phyloP scores from a whole-genome alignment of 2,888 invertebrate genomes.

The Deilephila elpenor region DNA sequence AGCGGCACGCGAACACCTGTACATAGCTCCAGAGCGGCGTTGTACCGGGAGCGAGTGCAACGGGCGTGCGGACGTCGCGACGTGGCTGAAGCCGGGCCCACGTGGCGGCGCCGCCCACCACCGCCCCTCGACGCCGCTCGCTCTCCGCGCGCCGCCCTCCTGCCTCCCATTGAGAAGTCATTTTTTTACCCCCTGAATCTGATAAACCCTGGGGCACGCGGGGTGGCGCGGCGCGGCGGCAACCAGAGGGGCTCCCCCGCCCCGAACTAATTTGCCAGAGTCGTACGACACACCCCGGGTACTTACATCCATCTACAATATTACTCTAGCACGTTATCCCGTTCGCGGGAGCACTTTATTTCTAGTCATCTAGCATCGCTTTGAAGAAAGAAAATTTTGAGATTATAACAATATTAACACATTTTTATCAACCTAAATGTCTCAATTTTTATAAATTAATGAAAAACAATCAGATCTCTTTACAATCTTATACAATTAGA shows the following conservation, averaged over 20 bases:
- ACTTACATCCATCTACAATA: constrained; percentile 85
- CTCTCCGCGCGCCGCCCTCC: constrained; percentile 67
- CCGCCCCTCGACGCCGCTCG: constrained; percentile 70
- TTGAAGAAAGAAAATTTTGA: constrained; percentile 68
- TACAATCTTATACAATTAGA: background rate
- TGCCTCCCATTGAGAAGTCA: constrained; percentile 83
- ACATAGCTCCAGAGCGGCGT: constrained; percentile 52
- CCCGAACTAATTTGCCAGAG: constrained; percentile 84
- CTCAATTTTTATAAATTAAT: background rate
- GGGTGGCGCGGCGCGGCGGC: constrained; percentile 52
- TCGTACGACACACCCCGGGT: constrained; percentile 84
- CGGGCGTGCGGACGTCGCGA: constrained; percentile 66
- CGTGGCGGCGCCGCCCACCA: constrained; percentile 81
- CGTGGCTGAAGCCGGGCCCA: constrained; percentile 64
- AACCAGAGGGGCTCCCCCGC: constrained; percentile 78
- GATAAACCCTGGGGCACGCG: constrained; percentile 75
- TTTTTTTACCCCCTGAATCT: constrained; percentile 83
- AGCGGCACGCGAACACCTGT: constrained; percentile 54
- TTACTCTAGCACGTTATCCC: constrained; percentile 83
- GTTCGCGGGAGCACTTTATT: constrained; percentile 79
- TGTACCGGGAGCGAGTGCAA: constrained; percentile 54
- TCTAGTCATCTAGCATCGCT: constrained; percentile 69
- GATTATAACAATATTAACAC: constrained; percentile 9
- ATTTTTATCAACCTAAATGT: background rate
- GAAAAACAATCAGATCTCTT: too few relatives aligned